phyloP scores from a whole-genome alignment of 2,113 vertebrate species.

The Dinomys branickii region DNA sequence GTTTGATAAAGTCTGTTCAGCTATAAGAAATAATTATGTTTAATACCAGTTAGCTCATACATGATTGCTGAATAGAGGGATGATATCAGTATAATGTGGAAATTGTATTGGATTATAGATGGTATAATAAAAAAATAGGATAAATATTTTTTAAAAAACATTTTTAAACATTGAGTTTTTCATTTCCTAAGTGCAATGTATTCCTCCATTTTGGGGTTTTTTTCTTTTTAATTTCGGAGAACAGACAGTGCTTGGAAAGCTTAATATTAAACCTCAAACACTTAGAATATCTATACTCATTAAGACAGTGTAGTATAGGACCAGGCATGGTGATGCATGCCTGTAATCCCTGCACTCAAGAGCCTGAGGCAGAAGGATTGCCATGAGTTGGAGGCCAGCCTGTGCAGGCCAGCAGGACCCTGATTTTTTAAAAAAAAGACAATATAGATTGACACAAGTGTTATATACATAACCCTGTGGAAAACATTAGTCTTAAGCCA shows the following conservation, averaged over 20 bases:
- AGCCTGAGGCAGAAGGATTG: background rate
- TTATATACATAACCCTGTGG: background rate
- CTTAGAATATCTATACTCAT: background rate
- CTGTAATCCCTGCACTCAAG: background rate
- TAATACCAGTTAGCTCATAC: background rate
- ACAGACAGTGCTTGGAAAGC: background rate
- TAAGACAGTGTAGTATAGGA: background rate
- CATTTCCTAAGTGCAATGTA: background rate
- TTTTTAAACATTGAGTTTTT: conserved; percentile 21
- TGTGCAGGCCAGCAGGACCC: too few species aligned
- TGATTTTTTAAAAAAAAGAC: background rate
- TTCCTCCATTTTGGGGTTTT: background rate
- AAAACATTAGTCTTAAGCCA: background rate
- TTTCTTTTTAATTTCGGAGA: conserved; percentile 1
- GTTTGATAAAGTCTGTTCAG: background rate
- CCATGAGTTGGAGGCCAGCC: background rate
- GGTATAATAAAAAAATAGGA: background rate
- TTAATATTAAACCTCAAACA: conserved; percentile 5
- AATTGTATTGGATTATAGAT: background rate
- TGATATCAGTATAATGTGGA: background rate
- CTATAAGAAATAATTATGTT: background rate
- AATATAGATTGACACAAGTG: background rate
- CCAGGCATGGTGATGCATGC: background rate
- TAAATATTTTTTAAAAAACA: background rate
- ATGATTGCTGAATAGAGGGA: background rate